Conservation (phyloP, 2,888 invertebrate species). For the Lasioglossum zephyrum region DNA sequence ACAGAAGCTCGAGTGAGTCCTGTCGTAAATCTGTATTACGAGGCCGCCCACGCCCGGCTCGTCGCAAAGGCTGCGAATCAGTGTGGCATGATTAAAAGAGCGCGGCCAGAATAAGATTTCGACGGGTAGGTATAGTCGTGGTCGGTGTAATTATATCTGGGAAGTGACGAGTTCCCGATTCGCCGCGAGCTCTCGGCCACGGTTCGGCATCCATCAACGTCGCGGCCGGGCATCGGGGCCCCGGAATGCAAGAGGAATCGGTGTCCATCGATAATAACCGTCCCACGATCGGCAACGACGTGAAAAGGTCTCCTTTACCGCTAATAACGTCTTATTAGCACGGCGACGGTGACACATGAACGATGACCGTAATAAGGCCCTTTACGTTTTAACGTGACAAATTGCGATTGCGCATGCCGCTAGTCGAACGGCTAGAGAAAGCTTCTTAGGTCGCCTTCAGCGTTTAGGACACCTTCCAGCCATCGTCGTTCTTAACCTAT, state of each 20-base stretch:
- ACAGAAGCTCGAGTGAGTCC: background rate
- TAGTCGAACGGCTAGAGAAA: conserved; percentile 39
- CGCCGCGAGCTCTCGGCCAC: conserved; percentile 46
- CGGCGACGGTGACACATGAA: conserved; percentile 66
- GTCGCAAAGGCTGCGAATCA: background rate
- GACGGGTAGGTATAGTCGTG: background rate
- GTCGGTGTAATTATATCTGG: conserved; percentile 41
- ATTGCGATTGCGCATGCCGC: conserved; percentile 67
- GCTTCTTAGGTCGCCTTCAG: conserved; percentile 9
- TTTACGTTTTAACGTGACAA: conserved; percentile 72
- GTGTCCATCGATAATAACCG: conserved; percentile 71
- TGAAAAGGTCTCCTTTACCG: conserved; percentile 71
- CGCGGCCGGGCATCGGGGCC: conserved; percentile 46
- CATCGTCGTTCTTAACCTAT: conserved; percentile 44
- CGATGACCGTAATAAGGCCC: conserved; percentile 70
- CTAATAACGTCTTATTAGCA: conserved; percentile 74
- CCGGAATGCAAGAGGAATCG: conserved; percentile 69
- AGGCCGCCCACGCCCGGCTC: background rate
- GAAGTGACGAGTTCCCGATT: conserved; percentile 47
- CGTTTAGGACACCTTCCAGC: conserved; percentile 45
- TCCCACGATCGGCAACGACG: conserved; percentile 70
- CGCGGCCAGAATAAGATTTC: background rate
- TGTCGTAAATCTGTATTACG: background rate
- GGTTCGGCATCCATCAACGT: conserved; percentile 69
- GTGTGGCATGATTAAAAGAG: background rate